Percentiles rank a stretch among this genome's conserved stretches.
Conservation (phyloP, 2,797 vertebrate genomes). For the Pyrocephalus nanus region DNA sequence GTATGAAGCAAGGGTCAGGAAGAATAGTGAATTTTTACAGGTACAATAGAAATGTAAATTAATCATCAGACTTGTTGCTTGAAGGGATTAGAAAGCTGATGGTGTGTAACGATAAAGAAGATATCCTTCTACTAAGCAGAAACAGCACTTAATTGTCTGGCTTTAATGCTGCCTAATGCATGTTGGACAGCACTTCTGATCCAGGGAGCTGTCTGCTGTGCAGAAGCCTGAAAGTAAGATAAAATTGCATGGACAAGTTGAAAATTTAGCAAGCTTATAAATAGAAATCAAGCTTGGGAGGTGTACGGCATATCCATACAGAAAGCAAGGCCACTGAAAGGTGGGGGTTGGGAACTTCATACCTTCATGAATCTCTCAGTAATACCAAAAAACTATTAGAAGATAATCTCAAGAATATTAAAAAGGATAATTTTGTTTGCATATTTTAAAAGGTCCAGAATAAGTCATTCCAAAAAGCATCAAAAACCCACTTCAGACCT, state of each 20-base stretch:
- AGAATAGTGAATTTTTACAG: neutral
- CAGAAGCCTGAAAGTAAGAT: neutral
- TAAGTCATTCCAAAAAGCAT: neutral
- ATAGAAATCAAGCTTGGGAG: neutral
- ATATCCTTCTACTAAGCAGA: neutral
- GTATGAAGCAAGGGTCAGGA: neutral
- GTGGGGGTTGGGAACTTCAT: neutral
- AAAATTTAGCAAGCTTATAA: neutral
- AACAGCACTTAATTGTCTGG: neutral
- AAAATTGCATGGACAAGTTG: neutral
- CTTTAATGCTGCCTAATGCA: neutral
- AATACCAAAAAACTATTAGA: neutral
- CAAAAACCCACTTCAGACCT: neutral
- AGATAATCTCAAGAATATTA: neutral
- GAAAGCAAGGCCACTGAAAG: neutral
- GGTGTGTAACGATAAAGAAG: neutral
- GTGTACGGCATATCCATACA: neutral
- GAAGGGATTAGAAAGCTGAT: neutral
- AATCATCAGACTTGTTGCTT: neutral
- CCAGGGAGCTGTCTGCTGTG: neutral
- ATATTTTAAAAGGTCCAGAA: neutral
- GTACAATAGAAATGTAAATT: neutral
- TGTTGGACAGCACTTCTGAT: neutral
- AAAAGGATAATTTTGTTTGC: neutral
- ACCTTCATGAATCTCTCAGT: neutral